Evolutionary conservation across 2,888 invertebrate genomes (phyloP).

Genomic region (Uloborus plumipes): DNA sequence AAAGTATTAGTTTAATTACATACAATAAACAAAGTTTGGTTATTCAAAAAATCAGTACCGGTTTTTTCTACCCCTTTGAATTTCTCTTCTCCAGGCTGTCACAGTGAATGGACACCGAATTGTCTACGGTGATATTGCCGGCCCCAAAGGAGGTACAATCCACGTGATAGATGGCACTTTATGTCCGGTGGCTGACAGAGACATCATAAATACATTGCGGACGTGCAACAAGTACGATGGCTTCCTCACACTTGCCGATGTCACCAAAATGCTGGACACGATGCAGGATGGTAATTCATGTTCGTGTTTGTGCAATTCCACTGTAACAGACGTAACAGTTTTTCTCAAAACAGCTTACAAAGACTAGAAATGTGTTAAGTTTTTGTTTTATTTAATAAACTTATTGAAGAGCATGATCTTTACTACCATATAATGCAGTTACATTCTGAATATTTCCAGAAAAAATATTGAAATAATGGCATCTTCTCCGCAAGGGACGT

Average conservation of each 20-base stretch:
- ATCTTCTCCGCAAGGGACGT: too few relatives aligned
- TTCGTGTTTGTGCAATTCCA: not conserved
- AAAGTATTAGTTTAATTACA: too few relatives aligned
- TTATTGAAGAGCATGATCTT: too few relatives aligned
- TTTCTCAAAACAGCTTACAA: too few relatives aligned
- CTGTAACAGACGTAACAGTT: not conserved
- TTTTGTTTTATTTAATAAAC: too few relatives aligned
- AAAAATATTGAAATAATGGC: too few relatives aligned
- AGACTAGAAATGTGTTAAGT: too few relatives aligned
- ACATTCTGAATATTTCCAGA: too few relatives aligned
- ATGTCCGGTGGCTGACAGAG: conserved; percentile 66
- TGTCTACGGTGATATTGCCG: conserved; percentile 66
- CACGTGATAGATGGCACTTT: conserved; percentile 71
- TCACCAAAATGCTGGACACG: conserved; percentile 66
- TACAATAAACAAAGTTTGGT: too few relatives aligned
- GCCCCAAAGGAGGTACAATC: conserved; percentile 70
- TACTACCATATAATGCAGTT: too few relatives aligned
- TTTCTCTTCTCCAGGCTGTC: conserved; percentile 43
- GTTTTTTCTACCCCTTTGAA: not conserved
- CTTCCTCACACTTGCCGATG: conserved; percentile 70
- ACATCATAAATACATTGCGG: conserved; percentile 69
- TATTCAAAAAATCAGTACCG: too few relatives aligned
- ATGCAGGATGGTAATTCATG: conserved; percentile 60
- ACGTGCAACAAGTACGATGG: conserved; percentile 68
- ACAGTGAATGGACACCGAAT: conserved; percentile 67